Evolutionary conservation across 2,113 vertebrate genomes (phyloP).

Genomic region (Chionomys nivalis): DNA sequence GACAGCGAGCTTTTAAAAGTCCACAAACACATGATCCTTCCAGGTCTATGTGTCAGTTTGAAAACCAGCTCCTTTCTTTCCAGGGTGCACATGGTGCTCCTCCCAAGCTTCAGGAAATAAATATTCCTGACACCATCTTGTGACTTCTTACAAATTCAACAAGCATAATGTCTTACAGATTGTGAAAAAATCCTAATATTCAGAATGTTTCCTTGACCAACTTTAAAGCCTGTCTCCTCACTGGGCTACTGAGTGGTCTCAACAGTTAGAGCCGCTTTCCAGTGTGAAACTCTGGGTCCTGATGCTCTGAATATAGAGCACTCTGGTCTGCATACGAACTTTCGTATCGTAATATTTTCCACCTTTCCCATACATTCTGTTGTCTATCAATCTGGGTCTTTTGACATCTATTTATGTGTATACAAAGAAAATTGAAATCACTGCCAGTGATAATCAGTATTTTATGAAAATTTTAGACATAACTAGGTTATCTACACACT

Average conservation of each 20-base stretch:
- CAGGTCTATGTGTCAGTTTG: constrained; percentile 33
- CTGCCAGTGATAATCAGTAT: constrained; percentile 9
- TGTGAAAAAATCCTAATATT: constrained; percentile 60
- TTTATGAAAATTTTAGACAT: constrained; percentile 1
- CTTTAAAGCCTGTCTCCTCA: constrained; percentile 19
- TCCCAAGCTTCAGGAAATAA: constrained; percentile 61
- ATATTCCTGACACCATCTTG: constrained; percentile 46
- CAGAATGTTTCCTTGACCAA: constrained; percentile 14
- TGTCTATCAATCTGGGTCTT: neutral
- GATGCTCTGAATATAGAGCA: neutral
- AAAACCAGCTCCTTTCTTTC: constrained; percentile 48
- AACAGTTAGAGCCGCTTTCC: constrained; percentile 1
- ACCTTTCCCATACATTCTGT: neutral
- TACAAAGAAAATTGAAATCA: constrained; percentile 44
- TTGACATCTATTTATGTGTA: neutral
- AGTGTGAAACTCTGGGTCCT: constrained; percentile 28
- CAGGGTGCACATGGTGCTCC: constrained; percentile 3
- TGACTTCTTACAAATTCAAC: constrained; percentile 47
- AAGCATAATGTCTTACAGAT: constrained; percentile 45
- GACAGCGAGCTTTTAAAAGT: constrained; percentile 21
- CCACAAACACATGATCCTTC: constrained; percentile 36
- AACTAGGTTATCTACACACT: neutral
- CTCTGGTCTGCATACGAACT: neutral
- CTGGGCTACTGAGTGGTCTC: neutral
- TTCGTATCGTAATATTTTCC: neutral